A percentile compares a stretch with the other conserved stretches of the same genome.
Evolutionary conservation across 2,888 invertebrate genomes (phyloP).

Genomic region (Cataglyphis altisquamis): DNA sequence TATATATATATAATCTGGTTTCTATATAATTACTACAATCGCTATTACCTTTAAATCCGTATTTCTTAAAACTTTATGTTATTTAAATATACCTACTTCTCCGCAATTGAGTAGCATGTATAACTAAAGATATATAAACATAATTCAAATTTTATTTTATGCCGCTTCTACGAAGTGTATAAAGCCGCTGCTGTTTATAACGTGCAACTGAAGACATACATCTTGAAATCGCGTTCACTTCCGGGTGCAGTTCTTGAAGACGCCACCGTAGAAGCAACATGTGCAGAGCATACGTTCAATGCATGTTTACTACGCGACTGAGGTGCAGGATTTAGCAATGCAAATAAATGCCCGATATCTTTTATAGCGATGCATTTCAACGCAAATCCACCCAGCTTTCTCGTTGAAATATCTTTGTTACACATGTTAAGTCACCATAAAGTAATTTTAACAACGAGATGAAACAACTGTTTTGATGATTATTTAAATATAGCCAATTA

Average conservation of each 20-base stretch:
- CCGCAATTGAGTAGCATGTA: not conserved
- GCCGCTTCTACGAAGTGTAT: not conserved
- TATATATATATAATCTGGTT: not conserved
- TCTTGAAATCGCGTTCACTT: slow-evolving; percentile 65
- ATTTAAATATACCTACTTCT: not conserved
- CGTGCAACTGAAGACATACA: not conserved
- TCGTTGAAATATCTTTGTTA: not conserved
- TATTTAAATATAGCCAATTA: slow-evolving; percentile 56
- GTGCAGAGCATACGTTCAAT: slow-evolving; percentile 57
- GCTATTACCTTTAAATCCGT: not conserved
- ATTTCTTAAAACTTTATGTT: not conserved
- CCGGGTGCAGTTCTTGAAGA: slow-evolving; percentile 42
- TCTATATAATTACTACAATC: not conserved
- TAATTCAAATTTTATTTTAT: slow-evolving; percentile 18
- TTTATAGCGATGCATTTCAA: not conserved
- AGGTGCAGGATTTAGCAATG: slow-evolving; percentile 53
- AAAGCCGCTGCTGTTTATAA: slow-evolving; percentile 29
- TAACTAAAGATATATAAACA: slow-evolving; percentile 7
- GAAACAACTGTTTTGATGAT: slow-evolving; percentile 49
- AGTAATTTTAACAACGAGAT: slow-evolving; percentile 30
- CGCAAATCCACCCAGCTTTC: not conserved
- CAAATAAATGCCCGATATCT: slow-evolving; percentile 55
- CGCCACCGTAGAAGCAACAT: slow-evolving; percentile 45
- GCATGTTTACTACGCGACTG: slow-evolving; percentile 40
- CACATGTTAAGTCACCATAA: slow-evolving; percentile 26